These are phyloP conservation scores for Acanthochromis polyacanthus DNA, from an alignment of 2,113 vertebrate genomes.

Conservation along the genomic window DNA sequence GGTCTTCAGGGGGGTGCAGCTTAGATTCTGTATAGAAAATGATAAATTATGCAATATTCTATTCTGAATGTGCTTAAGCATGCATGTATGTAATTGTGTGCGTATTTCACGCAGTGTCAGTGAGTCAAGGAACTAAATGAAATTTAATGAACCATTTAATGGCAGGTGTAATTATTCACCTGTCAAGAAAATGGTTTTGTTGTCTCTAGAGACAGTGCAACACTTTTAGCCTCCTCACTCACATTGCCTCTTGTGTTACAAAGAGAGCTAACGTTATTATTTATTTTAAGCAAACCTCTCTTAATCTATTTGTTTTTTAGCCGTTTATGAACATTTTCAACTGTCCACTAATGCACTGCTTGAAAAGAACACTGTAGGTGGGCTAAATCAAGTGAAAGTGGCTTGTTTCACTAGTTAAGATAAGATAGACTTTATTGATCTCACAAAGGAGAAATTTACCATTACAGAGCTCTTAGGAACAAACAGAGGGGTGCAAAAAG, in stretches of 20 bases:
- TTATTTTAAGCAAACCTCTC: background rate
- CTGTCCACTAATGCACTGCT: no score
- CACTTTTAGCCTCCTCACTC: background rate
- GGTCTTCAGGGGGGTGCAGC: background rate
- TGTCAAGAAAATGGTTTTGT: slow-evolving; percentile 30
- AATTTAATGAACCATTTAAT: slow-evolving; percentile 60
- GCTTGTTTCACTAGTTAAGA: no score
- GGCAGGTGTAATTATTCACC: slow-evolving; percentile 55
- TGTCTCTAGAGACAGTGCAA: slow-evolving; percentile 23
- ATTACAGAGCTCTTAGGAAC: no score
- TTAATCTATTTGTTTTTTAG: background rate
- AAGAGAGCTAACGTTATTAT: background rate
- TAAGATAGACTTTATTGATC: no score
- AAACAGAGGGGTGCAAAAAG: no score
- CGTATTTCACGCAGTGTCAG: slow-evolving; percentile 44
- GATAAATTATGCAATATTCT: background rate
- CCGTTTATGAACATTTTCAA: slow-evolving; percentile 6
- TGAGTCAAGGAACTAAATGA: slow-evolving; percentile 48
- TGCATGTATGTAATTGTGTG: slow-evolving; percentile 16
- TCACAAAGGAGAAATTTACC: no score
- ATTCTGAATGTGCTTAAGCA: slow-evolving; percentile 3
- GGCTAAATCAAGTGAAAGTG: background rate
- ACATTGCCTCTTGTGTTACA: background rate
- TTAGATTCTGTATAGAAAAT: background rate
- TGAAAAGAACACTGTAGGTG: background rate